A percentile compares a stretch with the other conserved stretches of the same genome.
Evolutionary conservation across 2,797 vertebrate species (phyloP).

Genomic region (Taeniopygia guttata): DNA sequence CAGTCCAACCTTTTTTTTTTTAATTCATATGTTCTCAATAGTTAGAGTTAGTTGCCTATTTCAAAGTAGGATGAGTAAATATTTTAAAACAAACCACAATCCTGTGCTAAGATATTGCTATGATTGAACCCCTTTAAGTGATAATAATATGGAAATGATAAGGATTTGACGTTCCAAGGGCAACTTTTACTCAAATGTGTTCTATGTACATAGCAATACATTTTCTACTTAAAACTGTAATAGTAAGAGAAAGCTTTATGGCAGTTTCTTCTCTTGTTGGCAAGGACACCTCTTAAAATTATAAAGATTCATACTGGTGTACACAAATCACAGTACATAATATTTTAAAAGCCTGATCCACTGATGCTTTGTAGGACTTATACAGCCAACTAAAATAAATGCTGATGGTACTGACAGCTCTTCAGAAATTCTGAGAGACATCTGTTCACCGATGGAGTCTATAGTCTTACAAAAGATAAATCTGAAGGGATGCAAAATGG

Average conservation of each 20-base stretch:
- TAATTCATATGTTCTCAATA: background rate
- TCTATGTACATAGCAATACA: background rate
- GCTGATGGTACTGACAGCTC: background rate
- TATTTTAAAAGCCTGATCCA: background rate
- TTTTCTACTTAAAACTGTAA: background rate
- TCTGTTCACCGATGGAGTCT: background rate
- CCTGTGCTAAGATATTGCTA: background rate
- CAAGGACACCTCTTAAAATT: background rate
- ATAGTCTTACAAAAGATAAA: background rate
- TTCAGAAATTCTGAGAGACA: background rate
- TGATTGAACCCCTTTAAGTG: background rate
- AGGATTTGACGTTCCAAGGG: background rate
- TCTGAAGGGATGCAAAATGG: background rate
- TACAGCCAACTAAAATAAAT: background rate
- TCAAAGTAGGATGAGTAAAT: background rate
- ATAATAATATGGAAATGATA: background rate
- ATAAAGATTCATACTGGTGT: background rate
- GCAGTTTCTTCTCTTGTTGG: background rate
- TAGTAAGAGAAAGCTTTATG: background rate
- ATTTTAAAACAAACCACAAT: background rate
- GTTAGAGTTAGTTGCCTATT: background rate
- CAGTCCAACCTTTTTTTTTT: background rate
- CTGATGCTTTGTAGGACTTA: background rate
- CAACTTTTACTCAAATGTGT: background rate
- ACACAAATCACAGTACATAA: background rate